Percentiles rank a stretch among this genome's conserved stretches.
Evolutionary conservation across 2,888 invertebrate species (phyloP).

Genomic region (Incurvaria masculella): DNA sequence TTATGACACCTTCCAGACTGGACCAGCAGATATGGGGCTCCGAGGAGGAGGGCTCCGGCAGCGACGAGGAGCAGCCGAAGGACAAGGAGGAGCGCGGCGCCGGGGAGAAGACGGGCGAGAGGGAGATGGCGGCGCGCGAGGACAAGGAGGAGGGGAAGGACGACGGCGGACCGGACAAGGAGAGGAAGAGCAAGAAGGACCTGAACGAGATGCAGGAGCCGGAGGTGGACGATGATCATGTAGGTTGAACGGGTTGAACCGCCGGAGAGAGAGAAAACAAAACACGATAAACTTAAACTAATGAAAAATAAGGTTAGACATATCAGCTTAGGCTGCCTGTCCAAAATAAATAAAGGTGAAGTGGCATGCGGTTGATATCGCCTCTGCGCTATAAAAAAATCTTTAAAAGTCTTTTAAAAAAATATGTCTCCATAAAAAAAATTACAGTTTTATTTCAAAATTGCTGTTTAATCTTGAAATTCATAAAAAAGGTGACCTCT

Average conservation of each 20-base stretch:
- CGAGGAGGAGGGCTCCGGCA: slow-evolving; percentile 71
- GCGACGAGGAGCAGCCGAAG: slow-evolving; percentile 46
- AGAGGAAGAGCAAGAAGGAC: slow-evolving; percentile 62
- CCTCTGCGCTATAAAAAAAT: background rate
- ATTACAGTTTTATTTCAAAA: background rate
- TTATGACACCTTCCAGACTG: slow-evolving; percentile 30
- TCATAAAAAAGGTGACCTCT: background rate
- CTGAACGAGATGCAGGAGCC: slow-evolving; percentile 83
- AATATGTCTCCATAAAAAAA: background rate
- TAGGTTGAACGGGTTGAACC: too few species aligned
- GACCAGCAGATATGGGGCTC: slow-evolving; percentile 83
- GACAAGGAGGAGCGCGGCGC: slow-evolving; percentile 61
- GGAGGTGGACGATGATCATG: slow-evolving; percentile 75
- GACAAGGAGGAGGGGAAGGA: slow-evolving; percentile 54
- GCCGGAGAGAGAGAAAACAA: too few species aligned
- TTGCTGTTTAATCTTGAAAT: background rate
- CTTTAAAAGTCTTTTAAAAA: slow-evolving; percentile 1
- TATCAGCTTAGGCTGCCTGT: too few species aligned
- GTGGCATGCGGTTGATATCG: too few species aligned
- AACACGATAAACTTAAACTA: too few species aligned
- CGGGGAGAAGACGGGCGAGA: slow-evolving; percentile 62
- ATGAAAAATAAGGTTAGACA: too few species aligned
- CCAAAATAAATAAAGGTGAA: too few species aligned
- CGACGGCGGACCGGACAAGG: slow-evolving; percentile 51
- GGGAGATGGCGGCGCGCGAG: slow-evolving; percentile 73